phyloP scores from a whole-genome alignment of 2,797 vertebrate species.

The Leptoclinus maculatus region DNA sequence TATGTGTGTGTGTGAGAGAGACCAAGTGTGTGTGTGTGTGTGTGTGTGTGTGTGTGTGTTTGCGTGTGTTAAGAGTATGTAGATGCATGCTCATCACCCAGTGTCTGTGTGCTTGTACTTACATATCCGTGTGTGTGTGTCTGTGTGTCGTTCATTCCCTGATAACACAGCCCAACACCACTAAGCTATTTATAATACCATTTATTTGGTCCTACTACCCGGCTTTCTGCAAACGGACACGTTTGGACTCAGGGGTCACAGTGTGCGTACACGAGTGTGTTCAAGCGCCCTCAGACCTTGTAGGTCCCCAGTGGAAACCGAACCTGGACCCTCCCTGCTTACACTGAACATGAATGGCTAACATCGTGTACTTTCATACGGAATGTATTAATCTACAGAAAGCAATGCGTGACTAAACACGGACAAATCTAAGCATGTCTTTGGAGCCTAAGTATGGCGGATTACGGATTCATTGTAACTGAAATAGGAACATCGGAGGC shows the following conservation, averaged over 20 bases:
- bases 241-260: conserved; percentile 44
- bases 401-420: neutral
- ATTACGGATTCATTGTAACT: conserved; percentile 29
- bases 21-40: neutral
- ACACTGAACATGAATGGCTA: conserved; percentile 15
- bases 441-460: neutral
- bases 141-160: conserved; percentile 16
- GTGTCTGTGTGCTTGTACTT: conserved; percentile 26
- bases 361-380: conserved; percentile 5
- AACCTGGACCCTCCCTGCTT: conserved; percentile 6
- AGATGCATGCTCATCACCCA: conserved; percentile 46
- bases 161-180: conserved; percentile 41
- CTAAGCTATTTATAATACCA: conserved; percentile 49
- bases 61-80: conserved; percentile 19
- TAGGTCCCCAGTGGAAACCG: neutral
- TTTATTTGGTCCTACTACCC: conserved; percentile 39
- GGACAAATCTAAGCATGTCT: conserved; percentile 6
- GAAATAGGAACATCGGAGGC: conserved; percentile 16
- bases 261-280: neutral
- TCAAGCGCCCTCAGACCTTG: conserved; percentile 6
- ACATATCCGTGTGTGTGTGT: neutral
- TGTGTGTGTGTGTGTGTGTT: neutral
- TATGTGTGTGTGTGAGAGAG: neutral
- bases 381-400: conserved; percentile 16
- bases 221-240: conserved; percentile 18